A percentile compares a stretch with the other conserved stretches of the same genome.
Conservation (phyloP, 1,140 invertebrate species). For the Drosophila parabipectinata region DNA sequence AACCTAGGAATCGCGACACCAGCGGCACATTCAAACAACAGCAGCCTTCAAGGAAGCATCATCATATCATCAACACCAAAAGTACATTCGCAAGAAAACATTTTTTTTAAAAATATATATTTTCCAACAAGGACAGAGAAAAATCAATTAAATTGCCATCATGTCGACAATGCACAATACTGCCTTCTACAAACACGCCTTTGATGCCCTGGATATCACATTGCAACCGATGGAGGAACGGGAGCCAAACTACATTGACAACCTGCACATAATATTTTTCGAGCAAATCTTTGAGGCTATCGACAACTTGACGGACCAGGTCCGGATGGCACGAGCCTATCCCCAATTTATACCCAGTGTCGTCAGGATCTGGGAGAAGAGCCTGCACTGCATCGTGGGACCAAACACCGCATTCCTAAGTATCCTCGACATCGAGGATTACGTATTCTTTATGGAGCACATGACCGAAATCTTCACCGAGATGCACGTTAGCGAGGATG, state of each 20-base stretch:
- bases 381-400: conserved; percentile 45
- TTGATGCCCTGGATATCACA: conserved; percentile 29
- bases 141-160: conserved; percentile 2
- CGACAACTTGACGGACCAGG: conserved; percentile 59
- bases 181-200: conserved; percentile 39
- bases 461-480: conserved; percentile 59
- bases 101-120: too few relatives aligned
- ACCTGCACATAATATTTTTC: conserved; percentile 70
- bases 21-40: conserved; percentile 27
- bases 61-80: neutral
- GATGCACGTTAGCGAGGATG: conserved; percentile 65
- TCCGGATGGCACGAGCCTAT: conserved; percentile 71
- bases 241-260: conserved; percentile 62
- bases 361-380: conserved; percentile 53
- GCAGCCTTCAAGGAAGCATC: conserved; percentile 24
- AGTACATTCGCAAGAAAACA: neutral
- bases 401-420: conserved; percentile 58
- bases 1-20: neutral
- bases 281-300: conserved; percentile 74
- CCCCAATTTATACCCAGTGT: conserved; percentile 61
- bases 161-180: conserved; percentile 39
- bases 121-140: neutral
- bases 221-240: conserved; percentile 6
- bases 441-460: conserved; percentile 70
- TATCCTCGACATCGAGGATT: conserved; percentile 64